Conservation (phyloP, 2,797 vertebrate species). For the Danio choprae region DNA sequence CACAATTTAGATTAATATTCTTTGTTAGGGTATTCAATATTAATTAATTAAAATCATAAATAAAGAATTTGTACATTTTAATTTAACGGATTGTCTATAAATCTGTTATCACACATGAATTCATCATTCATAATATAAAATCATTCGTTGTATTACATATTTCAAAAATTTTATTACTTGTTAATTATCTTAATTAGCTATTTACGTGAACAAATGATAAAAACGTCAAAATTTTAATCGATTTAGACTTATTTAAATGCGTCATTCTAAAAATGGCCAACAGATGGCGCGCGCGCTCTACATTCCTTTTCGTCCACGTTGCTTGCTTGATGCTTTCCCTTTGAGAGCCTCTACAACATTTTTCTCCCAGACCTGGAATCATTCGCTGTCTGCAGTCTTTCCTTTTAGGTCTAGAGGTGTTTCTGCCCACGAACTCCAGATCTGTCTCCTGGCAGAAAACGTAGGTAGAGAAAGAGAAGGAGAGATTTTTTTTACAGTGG, state of each 20-base stretch:
- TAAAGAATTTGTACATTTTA: background rate
- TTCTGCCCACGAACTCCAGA: constrained; percentile 2
- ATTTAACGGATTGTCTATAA: background rate
- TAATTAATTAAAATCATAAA: too few species aligned
- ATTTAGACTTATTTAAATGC: background rate
- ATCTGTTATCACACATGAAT: background rate
- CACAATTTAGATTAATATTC: too few species aligned
- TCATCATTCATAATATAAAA: background rate
- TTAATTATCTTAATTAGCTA: background rate
- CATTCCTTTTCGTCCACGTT: background rate
- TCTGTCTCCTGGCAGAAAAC: constrained; percentile 1
- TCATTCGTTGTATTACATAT: background rate
- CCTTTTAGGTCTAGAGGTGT: constrained; percentile 3
- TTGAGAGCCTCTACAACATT: constrained; percentile 36
- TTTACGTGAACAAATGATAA: background rate
- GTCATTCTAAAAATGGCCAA: background rate
- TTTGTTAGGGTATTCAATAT: too few species aligned
- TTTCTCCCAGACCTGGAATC: constrained; percentile 1
- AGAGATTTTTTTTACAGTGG: background rate
- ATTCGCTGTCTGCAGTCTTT: constrained; percentile 22
- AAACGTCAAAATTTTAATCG: background rate
- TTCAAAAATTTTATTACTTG: background rate
- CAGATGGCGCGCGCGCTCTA: constrained; percentile 34
- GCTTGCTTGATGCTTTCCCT: constrained; percentile 39
- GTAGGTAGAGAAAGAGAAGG: background rate